A percentile compares a stretch with the other conserved stretches of the same genome.
Conservation (phyloP, 1,140 invertebrate genomes). For the Drosophila littoralis region DNA sequence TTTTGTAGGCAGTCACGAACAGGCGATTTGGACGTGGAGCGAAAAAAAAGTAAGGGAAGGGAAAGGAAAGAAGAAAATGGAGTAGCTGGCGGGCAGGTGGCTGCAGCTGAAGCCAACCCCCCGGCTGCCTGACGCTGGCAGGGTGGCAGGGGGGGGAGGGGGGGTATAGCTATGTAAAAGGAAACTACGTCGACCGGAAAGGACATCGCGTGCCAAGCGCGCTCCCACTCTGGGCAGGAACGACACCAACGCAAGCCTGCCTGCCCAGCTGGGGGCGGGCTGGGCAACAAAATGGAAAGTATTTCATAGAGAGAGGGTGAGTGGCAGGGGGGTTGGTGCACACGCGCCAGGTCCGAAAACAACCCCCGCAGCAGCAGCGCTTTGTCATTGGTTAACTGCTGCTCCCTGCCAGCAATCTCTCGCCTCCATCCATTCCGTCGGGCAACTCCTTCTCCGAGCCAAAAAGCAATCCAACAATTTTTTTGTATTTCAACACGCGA, state of each 20-base stretch:
- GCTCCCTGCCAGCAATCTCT: neutral
- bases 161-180: constrained; percentile 47
- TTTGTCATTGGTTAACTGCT: constrained; percentile 76
- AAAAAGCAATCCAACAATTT: constrained; percentile 73
- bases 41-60: neutral
- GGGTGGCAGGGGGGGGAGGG: too few species aligned
- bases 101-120: neutral
- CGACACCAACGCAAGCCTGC: constrained; percentile 32
- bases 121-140: neutral
- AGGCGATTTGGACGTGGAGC: constrained; percentile 64
- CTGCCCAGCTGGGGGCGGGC: neutral
- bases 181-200: constrained; percentile 81
- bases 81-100: constrained; percentile 31
- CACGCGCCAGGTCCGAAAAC: constrained; percentile 55
- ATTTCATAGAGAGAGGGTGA: constrained; percentile 52
- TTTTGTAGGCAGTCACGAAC: constrained; percentile 75
- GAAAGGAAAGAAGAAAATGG: constrained; percentile 41
- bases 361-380: constrained; percentile 42
- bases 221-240: constrained; percentile 43
- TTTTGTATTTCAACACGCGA: constrained; percentile 73
- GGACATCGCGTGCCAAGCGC: constrained; percentile 80
- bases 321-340: constrained; percentile 7
- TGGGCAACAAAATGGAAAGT: constrained; percentile 78
- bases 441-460: constrained; percentile 23
- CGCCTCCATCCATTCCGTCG: constrained; percentile 12